Evolutionary conservation across 53 echinoderm and acorn worm species (phyloP), one percentile per base, ranked within the genome.

Genomic region (Crossaster papposus): DNA sequence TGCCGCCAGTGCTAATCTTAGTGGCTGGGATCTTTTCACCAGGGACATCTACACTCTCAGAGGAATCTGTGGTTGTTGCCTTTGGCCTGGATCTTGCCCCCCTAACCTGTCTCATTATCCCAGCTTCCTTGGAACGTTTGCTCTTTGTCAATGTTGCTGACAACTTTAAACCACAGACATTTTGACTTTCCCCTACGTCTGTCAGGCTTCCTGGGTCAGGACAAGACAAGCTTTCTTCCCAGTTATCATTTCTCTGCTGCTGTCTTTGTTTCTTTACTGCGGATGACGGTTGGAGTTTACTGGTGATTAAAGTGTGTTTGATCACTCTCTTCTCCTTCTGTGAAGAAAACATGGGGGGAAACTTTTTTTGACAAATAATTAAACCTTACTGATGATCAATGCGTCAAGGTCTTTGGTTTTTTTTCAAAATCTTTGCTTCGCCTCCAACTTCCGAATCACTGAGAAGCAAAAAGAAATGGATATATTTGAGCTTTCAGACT

Each of bases 1-100:
- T 32, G 22, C 12, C 36, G 14, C 24, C 65, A 64, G 3, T 26
- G 14, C 64, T 13, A 30, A 31, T 36, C 17, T 34, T 73, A 36
- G 82, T 38, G 82, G 22, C 26, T 3, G 11, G 38, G 62, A 51
- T 34, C 30, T 18, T 62, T 30, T 31, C 30, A 7, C 34, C 22
- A 34, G 36, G 14, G 22, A 26, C 36, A 36, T 82, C 65, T 36
- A 64, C n/a, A 22, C 65, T 82, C 33, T 65, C 29, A 8, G 68
- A 82, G 24, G 82, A 82, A 7, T 36, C 82, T 37, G 65, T 64
- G 37, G 33, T 65, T 35, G 63, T 82, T 20, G 37, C 37, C 33
- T 36, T 82, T 12, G 11, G 15, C 65, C 65, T 64, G 2, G 13
- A 12, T 28, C 15, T 54, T 14, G 28, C 64, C 37, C n/a, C 9